Percentiles rank a stretch among this genome's conserved stretches.
phyloP scores from a whole-genome alignment of 2,113 vertebrate genomes.

The Nycticryphes semicollaris region DNA sequence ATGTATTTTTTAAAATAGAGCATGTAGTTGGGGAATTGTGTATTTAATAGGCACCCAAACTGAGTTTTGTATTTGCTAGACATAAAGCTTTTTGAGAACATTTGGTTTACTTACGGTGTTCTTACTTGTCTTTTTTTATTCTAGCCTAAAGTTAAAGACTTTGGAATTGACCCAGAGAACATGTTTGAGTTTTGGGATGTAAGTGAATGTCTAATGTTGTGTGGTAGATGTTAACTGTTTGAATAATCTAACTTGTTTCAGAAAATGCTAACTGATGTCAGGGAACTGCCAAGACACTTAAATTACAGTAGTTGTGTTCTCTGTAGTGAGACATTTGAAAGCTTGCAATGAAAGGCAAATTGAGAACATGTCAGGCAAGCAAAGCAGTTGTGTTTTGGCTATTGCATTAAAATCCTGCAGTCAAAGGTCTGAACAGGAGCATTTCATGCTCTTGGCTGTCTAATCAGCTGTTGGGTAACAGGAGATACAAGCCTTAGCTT shows the following conservation, averaged over 20 bases:
- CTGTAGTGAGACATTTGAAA: not conserved
- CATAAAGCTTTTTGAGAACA: not conserved
- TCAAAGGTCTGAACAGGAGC: not conserved
- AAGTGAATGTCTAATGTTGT: slow-evolving; percentile 70
- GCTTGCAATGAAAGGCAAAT: not conserved
- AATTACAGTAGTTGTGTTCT: not conserved
- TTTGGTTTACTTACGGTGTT: not conserved
- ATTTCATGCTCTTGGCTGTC: not conserved
- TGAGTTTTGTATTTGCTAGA: not conserved
- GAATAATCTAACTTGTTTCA: not conserved
- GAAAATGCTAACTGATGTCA: not conserved
- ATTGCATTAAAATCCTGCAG: not conserved
- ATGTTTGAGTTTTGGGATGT: slow-evolving; percentile 99
- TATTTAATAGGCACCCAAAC: not conserved
- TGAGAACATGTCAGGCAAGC: not conserved
- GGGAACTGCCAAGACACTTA: not conserved
- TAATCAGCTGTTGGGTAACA: slow-evolving; percentile 55
- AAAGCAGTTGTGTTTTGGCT: not conserved
- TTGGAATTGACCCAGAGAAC: slow-evolving; percentile 93
- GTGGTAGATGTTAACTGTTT: not conserved
- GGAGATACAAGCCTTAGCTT: slow-evolving; percentile 15
- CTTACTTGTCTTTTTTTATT: not conserved
- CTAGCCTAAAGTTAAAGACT: slow-evolving; percentile 94
- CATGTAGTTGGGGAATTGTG: not conserved
- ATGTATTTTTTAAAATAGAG: not conserved